Evolutionary conservation across 1,140 invertebrate species (phyloP).

Genomic region (Bombus superbus): DNA sequence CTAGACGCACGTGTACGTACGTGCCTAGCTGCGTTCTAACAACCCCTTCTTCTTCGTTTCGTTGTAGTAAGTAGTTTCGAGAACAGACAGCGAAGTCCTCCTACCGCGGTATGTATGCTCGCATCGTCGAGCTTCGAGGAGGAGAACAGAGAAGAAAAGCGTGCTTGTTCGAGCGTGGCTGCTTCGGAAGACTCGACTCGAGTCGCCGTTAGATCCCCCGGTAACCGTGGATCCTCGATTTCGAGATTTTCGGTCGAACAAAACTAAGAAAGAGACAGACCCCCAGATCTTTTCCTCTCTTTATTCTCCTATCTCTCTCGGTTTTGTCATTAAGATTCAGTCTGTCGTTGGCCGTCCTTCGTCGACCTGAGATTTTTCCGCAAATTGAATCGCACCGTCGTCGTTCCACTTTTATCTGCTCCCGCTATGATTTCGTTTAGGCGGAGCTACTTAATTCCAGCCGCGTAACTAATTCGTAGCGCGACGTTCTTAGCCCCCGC

Average conservation of each 20-base stretch:
- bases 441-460: conserved; percentile 22
- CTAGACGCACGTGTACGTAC: not conserved
- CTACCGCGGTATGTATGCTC: not conserved
- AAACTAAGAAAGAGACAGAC: not conserved
- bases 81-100: not conserved
- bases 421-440: conserved; percentile 32
- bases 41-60: not conserved
- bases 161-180: not conserved
- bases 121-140: not conserved
- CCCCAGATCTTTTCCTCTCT: not conserved
- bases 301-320: not conserved
- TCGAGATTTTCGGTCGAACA: not conserved
- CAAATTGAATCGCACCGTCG: not conserved
- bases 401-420: conserved; percentile 31
- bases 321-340: not conserved
- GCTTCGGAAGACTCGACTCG: not conserved
- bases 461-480: conserved; percentile 20
- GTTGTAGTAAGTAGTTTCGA: not conserved
- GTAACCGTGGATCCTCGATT: not conserved
- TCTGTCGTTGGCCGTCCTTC: not conserved
- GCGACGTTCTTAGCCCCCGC: not conserved
- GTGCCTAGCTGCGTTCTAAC: conserved; percentile 1
- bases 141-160: not conserved
- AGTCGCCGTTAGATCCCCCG: not conserved
- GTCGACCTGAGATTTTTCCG: conserved; percentile 13